Evolutionary conservation across 2,888 invertebrate species (phyloP).

Genomic region (Morpho achilles): DNA sequence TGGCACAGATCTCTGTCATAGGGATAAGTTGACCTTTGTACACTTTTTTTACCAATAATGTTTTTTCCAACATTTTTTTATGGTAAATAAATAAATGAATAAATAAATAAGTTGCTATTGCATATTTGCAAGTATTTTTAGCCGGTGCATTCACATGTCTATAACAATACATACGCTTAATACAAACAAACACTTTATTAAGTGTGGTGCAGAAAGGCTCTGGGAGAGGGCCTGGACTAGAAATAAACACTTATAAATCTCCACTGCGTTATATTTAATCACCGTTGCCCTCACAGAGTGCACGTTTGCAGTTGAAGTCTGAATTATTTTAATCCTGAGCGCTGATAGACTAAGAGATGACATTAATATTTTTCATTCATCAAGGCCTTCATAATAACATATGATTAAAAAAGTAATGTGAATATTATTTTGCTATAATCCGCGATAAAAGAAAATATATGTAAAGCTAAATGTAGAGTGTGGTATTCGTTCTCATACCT

Average conservation of each 20-base stretch:
- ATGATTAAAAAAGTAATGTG: too few species aligned
- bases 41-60: too few species aligned
- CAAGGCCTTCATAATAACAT: too few species aligned
- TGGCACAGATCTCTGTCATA: too few species aligned
- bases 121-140: slow-evolving; percentile 45
- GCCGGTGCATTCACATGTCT: slow-evolving; percentile 44
- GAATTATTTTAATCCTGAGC: slow-evolving; percentile 66
- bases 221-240: slow-evolving; percentile 41
- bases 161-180: slow-evolving; percentile 57
- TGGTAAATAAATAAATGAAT: too few species aligned
- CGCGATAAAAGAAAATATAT: too few species aligned
- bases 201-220: slow-evolving; percentile 47
- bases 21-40: too few species aligned
- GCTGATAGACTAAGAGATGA: slow-evolving; percentile 24
- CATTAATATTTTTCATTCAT: neutral
- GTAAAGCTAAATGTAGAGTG: too few species aligned
- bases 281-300: slow-evolving; percentile 60
- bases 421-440: too few species aligned
- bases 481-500: too few species aligned
- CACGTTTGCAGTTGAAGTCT: slow-evolving; percentile 63
- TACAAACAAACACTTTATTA: slow-evolving; percentile 65
- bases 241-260: slow-evolving; percentile 77
- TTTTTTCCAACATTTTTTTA: too few species aligned
- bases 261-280: slow-evolving; percentile 69
- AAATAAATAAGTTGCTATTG: slow-evolving; percentile 4